A percentile compares a stretch with the other conserved stretches of the same genome.
Evolutionary conservation across 2,888 invertebrate genomes (phyloP).

Genomic region (Arenicola marina): DNA sequence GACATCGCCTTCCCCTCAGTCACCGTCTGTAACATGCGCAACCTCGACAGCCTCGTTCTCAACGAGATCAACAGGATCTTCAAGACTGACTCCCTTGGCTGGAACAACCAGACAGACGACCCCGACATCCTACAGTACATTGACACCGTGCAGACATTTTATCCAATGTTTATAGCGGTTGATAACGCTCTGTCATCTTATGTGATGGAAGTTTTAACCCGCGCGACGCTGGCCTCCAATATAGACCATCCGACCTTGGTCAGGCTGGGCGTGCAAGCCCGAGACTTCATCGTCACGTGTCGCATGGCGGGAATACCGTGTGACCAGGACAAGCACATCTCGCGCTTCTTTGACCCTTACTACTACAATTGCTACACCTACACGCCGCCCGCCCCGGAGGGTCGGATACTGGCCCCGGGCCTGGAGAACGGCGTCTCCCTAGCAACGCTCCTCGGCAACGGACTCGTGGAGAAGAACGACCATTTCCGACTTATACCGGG

Average conservation of each 20-base stretch:
- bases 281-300: conserved; percentile 34
- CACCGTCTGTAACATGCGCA: conserved; percentile 34
- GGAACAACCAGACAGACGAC: conserved; percentile 5
- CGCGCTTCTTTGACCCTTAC: conserved; percentile 32
- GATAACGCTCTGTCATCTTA: conserved; percentile 20
- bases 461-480: conserved; percentile 32
- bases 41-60: conserved; percentile 29
- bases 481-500: conserved; percentile 29
- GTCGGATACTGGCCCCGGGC: conserved; percentile 27
- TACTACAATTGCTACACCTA: conserved; percentile 36
- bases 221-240: conserved; percentile 32
- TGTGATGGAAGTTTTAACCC: conserved; percentile 23
- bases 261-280: conserved; percentile 30
- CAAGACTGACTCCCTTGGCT: conserved; percentile 12
- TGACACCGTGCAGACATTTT: conserved; percentile 25
- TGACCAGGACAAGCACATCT: conserved; percentile 23
- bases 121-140: conserved; percentile 30
- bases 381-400: conserved; percentile 17
- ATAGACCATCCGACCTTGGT: conserved; percentile 16
- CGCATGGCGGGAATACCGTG: conserved; percentile 29
- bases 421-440: conserved; percentile 34
- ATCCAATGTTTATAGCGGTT: conserved; percentile 22
- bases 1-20: conserved; percentile 31
- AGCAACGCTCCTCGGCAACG: conserved; percentile 28
- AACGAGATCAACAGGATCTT: conserved; percentile 30